Evolutionary conservation across 2,888 invertebrate species (phyloP).

Genomic region (Schizaphis graminum): DNA sequence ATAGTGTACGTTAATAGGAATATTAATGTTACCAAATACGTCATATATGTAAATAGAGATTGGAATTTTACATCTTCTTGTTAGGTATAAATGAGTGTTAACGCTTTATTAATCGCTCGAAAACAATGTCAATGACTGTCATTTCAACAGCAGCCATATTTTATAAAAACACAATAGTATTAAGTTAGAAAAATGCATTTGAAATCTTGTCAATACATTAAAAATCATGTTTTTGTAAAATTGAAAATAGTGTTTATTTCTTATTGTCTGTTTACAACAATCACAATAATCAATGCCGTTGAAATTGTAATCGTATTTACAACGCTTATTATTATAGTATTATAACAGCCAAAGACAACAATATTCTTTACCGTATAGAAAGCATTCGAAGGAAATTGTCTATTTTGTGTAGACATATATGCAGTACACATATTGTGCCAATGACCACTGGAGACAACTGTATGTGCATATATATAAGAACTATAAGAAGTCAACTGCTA

Average conservation of each 20-base stretch:
- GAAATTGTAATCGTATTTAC: background rate
- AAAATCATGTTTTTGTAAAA: background rate
- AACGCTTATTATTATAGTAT: background rate
- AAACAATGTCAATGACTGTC: background rate
- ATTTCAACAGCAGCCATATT: background rate
- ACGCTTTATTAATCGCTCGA: constrained; percentile 8
- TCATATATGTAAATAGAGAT: background rate
- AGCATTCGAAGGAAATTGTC: constrained; percentile 1
- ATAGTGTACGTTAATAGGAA: background rate
- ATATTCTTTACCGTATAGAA: background rate
- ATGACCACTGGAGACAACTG: constrained; percentile 62
- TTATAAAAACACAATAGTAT: background rate
- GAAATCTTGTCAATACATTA: background rate
- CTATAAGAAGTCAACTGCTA: constrained; percentile 27
- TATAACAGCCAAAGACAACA: background rate
- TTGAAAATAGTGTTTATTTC: background rate
- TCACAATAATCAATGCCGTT: background rate
- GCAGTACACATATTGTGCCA: constrained; percentile 22
- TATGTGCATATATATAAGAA: background rate
- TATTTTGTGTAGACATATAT: background rate
- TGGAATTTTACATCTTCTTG: background rate
- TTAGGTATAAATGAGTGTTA: constrained; percentile 1
- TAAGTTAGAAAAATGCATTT: background rate
- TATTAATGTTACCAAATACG: background rate
- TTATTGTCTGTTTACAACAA: background rate